phyloP scores from a whole-genome alignment of 2,888 invertebrate species.

The Frankliniella intonsa region DNA sequence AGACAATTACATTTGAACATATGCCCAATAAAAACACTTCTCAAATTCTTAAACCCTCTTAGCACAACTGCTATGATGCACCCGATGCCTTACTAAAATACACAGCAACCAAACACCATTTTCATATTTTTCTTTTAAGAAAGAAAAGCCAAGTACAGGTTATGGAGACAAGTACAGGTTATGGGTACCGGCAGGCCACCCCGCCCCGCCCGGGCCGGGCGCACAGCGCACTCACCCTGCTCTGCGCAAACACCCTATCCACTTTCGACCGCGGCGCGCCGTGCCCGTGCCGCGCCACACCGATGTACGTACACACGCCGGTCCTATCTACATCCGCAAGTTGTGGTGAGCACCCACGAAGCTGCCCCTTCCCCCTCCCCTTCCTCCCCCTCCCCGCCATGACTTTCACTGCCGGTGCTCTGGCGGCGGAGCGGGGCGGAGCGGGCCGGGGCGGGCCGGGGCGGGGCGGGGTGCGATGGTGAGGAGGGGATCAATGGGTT shows the following conservation, averaged over 20 bases:
- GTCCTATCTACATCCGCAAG: constrained; percentile 24
- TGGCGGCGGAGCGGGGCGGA: not conserved
- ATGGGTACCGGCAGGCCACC: not conserved
- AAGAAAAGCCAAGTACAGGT: no score
- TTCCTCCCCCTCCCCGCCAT: not conserved
- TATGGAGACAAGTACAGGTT: no score
- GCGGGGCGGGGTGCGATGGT: not conserved
- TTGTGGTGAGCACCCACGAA: not conserved
- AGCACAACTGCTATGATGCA: no score
- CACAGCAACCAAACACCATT: no score
- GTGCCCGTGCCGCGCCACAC: not conserved
- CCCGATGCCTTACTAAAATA: no score
- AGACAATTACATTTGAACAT: no score
- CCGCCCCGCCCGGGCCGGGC: not conserved
- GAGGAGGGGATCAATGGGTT: constrained; percentile 12
- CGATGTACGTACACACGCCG: not conserved
- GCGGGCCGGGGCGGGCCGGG: not conserved
- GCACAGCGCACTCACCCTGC: not conserved
- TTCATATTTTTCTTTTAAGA: no score
- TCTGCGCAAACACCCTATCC: not conserved
- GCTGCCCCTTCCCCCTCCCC: not conserved
- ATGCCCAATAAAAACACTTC: no score
- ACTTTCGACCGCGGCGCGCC: not conserved
- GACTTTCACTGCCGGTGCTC: constrained; percentile 9
- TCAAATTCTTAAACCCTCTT: no score